Evolutionary conservation across 1,140 invertebrate genomes (phyloP), one percentile per base, ranked within the genome.

Genomic region (Araneus ventricosus): DNA sequence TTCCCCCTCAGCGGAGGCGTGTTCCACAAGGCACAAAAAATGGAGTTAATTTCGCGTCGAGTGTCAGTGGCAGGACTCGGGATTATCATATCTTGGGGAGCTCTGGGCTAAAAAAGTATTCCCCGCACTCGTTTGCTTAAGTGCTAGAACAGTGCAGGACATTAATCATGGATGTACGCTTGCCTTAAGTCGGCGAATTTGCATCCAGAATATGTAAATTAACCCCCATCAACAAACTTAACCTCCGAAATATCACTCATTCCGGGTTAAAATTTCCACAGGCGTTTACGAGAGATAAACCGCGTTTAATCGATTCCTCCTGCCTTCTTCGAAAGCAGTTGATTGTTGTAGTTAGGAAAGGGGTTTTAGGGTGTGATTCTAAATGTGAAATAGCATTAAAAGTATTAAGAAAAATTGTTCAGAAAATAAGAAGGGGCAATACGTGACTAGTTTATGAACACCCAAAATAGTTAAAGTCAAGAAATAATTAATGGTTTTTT

Each of bases 111-210:
- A 67, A 52, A 67, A 67, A 67, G 63, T n/a, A 67, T 67, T n/a
- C 63, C 63, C 63, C 30, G 8, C 20, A 1, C 67, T 34, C 67
- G 8, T 34, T 70, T 27, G n/a, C n/a, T 5, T 34, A 30, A 34
- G 17, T 75, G 70, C 30, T 34, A 37, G 17, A 75, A 75, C 70
- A 37, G 30, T 75, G 34, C n/a, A 34, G 10, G 17, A 37, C 30
- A 75, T 75, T 75, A 75, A 75, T 75, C 70, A 75, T 34, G 63
- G 63, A 67, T 67, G 63, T 30, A 67, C n/a, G 63, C 45, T 52
- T 52, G 45, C 45, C 45, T 52, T 52, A 52, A 67, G 63, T 27
- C 24, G 63, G 63, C n/a, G 63, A 30, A 67, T 67, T 67, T 67
- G 63, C 63, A 67, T 67, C 63, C 63, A n/a, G 7, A 67, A 75